phyloP scores from a whole-genome alignment of 2,797 vertebrate genomes.

The Phalanger gymnotis region DNA sequence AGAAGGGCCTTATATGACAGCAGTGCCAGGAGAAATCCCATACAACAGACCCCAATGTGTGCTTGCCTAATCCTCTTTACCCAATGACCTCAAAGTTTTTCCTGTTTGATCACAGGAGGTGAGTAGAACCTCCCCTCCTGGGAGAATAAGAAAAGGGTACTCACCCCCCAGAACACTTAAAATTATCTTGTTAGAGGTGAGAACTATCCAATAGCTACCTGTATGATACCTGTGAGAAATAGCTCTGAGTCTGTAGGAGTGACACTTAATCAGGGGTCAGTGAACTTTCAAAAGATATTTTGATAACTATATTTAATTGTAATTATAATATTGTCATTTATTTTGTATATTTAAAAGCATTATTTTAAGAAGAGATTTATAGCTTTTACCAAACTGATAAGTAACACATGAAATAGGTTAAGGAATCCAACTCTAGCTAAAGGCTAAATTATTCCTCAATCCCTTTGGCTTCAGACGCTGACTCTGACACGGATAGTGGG shows the following conservation, averaged over 20 bases:
- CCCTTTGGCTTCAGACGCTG: background rate
- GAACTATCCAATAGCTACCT: background rate
- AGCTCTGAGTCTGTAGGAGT: background rate
- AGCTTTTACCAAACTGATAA: background rate
- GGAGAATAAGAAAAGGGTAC: slow-evolving; percentile 40
- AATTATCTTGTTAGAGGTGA: background rate
- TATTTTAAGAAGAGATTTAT: background rate
- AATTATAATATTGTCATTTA: background rate
- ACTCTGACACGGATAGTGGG: background rate
- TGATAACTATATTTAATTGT: background rate
- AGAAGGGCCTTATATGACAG: slow-evolving; percentile 57
- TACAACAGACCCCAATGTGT: slow-evolving; percentile 21
- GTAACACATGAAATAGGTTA: background rate
- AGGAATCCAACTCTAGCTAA: background rate
- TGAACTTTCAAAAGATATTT: background rate
- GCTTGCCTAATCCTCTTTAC: slow-evolving; percentile 28
- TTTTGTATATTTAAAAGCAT: background rate
- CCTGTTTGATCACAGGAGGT: slow-evolving; percentile 26
- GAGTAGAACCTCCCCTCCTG: background rate
- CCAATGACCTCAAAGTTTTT: slow-evolving; percentile 38
- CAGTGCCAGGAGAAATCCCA: slow-evolving; percentile 34
- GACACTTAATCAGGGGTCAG: background rate
- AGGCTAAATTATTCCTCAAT: background rate
- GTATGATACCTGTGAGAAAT: background rate
- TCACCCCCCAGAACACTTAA: slow-evolving; percentile 4